Percentiles rank a stretch among this genome's conserved stretches.
These are phyloP conservation scores for Abrostola triplasia DNA, from an alignment of 2,888 invertebrate species.

Conservation along the genomic window DNA sequence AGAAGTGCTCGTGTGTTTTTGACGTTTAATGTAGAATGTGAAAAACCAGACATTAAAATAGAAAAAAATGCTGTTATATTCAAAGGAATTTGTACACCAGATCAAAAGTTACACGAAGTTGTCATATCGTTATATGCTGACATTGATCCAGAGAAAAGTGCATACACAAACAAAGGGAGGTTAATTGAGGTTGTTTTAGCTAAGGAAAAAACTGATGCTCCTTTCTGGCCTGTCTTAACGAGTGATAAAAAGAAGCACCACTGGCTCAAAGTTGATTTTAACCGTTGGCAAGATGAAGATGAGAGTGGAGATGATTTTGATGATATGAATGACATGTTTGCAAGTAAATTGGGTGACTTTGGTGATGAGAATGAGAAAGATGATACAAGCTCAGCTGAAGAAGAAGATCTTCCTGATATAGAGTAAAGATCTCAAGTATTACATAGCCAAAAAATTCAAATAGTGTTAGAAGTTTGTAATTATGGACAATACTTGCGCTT, in stretches of 20 bases:
- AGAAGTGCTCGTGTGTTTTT: conserved; percentile 93
- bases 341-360: conserved; percentile 71
- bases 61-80: conserved; percentile 91
- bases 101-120: conserved; percentile 94
- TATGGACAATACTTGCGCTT: conserved; percentile 67
- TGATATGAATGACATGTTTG: conserved; percentile 77
- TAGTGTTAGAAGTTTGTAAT: conserved; percentile 59
- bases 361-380: conserved; percentile 83
- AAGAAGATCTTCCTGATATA: conserved; percentile 91
- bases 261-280: conserved; percentile 99
- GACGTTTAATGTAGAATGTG: conserved; percentile 96
- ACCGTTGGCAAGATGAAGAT: conserved; percentile 99
- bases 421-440: conserved; percentile 77
- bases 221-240: conserved; percentile 96
- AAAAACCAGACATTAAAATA: conserved; percentile 92
- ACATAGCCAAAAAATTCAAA: conserved; percentile 60
- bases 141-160: conserved; percentile 94
- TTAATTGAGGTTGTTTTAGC: conserved; percentile 91
- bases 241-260: conserved; percentile 96
- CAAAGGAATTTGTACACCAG: conserved; percentile 95
- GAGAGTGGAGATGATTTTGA: conserved; percentile 94
- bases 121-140: conserved; percentile 94
- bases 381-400: conserved; percentile 92
- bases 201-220: conserved; percentile 90
- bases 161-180: conserved; percentile 91